Percentiles rank a stretch among this genome's conserved stretches.
phyloP scores from a whole-genome alignment of 2,888 invertebrate genomes.

The Sussaba pulchella region DNA sequence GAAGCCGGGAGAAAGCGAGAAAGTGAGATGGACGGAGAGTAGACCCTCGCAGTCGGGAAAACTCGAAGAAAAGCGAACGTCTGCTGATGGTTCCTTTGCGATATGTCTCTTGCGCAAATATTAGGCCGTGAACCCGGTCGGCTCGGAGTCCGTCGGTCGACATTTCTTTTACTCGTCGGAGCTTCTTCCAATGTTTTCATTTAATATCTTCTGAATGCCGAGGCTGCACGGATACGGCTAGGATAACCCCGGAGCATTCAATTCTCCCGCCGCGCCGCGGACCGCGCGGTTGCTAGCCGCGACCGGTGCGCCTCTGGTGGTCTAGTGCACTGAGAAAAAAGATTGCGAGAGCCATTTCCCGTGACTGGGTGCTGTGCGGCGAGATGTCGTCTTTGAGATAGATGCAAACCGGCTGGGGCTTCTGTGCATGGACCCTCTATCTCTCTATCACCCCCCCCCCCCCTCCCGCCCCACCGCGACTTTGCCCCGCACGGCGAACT shows the following conservation, averaged over 20 bases:
- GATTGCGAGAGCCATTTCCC: constrained; percentile 83
- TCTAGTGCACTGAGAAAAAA: constrained; percentile 79
- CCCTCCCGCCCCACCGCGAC: no score
- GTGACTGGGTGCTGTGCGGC: constrained; percentile 75
- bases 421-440: constrained; percentile 21
- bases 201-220: constrained; percentile 81
- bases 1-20: not conserved
- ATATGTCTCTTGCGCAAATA: constrained; percentile 82
- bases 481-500: not conserved
- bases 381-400: constrained; percentile 83
- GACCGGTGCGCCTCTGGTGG: constrained; percentile 70
- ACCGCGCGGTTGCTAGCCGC: constrained; percentile 38
- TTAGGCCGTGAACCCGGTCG: constrained; percentile 74
- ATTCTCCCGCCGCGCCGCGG: constrained; percentile 40
- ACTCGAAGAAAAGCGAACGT: constrained; percentile 61
- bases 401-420: constrained; percentile 55
- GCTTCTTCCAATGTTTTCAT: constrained; percentile 82
- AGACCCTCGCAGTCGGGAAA: constrained; percentile 43
- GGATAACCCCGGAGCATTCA: constrained; percentile 34
- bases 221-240: constrained; percentile 35
- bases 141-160: constrained; percentile 37
- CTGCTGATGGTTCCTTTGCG: constrained; percentile 81
- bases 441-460: not conserved
- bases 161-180: constrained; percentile 40
- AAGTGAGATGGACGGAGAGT: not conserved